phyloP scores from a whole-genome alignment of 1,140 invertebrate species.

The Carcinoscorpius rotundicauda region DNA sequence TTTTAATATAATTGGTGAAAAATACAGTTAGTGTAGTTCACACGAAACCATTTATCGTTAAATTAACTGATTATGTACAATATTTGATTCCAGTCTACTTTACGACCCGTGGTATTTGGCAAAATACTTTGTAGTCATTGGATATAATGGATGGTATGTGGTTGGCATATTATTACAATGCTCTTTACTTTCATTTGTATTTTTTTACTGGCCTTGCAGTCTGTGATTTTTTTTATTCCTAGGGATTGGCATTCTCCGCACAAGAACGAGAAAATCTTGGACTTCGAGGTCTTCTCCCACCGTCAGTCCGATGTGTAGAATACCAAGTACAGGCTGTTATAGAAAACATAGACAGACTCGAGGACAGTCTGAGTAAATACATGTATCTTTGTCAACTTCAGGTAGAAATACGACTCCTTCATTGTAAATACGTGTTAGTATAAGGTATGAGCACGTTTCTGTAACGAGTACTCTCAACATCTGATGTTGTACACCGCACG shows the following conservation, averaged over 20 bases:
- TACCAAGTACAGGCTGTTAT: constrained; percentile 26
- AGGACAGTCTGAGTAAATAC: constrained; percentile 27
- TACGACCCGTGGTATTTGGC: too few relatives aligned
- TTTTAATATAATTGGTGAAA: too few relatives aligned
- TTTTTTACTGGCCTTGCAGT: too few relatives aligned
- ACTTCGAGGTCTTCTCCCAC: constrained; percentile 29
- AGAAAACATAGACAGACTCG: constrained; percentile 24
- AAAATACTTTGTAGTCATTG: too few relatives aligned
- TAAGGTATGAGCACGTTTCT: background rate
- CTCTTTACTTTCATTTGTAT: too few relatives aligned
- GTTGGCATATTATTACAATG: too few relatives aligned
- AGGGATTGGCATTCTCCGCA: constrained; percentile 29
- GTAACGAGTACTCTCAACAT: background rate
- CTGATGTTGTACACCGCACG: background rate
- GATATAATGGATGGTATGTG: too few relatives aligned
- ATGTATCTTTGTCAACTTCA: constrained; percentile 25
- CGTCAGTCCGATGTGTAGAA: constrained; percentile 25
- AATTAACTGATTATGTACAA: too few relatives aligned
- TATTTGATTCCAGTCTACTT: too few relatives aligned
- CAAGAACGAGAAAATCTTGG: constrained; percentile 27
- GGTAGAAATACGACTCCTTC: constrained; percentile 27
- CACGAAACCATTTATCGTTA: too few relatives aligned
- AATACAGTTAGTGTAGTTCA: too few relatives aligned
- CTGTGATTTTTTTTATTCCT: constrained; percentile 6
- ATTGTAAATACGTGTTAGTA: background rate